Evolutionary conservation across 2,113 vertebrate genomes (phyloP).

Genomic region (Sinocyclocheilus grahami): DNA sequence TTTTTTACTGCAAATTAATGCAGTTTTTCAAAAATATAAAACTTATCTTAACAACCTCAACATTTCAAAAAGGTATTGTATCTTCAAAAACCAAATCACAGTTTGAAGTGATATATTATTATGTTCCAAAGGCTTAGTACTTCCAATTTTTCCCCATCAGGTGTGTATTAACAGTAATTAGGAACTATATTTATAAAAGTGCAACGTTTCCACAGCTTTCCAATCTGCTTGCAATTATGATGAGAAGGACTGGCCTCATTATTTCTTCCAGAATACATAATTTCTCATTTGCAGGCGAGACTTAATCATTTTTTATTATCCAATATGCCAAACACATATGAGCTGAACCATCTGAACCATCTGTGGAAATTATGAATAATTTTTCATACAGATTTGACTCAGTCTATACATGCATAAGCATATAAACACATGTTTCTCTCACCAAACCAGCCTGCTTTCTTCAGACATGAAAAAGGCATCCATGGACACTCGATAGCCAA

Average conservation of each 20-base stretch:
- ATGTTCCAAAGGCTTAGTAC: constrained; percentile 42
- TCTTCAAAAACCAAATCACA: no score
- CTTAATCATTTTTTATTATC: constrained; percentile 42
- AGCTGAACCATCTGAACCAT: not conserved
- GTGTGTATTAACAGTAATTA: constrained; percentile 55
- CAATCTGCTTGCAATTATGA: constrained; percentile 56
- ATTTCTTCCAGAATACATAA: constrained; percentile 42
- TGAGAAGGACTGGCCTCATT: constrained; percentile 36
- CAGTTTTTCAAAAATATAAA: not conserved
- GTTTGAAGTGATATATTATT: constrained; percentile 29
- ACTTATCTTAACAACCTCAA: no score
- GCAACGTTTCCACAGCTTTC: constrained; percentile 40
- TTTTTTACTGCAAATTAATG: not conserved
- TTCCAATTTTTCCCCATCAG: constrained; percentile 51
- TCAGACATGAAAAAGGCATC: constrained; percentile 14
- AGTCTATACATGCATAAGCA: constrained; percentile 23
- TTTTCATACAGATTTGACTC: constrained; percentile 16
- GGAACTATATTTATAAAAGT: constrained; percentile 51
- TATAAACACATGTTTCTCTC: constrained; percentile 2
- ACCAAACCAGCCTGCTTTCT: not conserved
- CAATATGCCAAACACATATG: constrained; percentile 44
- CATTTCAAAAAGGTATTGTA: no score
- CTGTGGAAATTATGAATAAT: constrained; percentile 24
- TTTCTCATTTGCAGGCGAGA: constrained; percentile 45
- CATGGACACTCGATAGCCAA: constrained; percentile 16